Evolutionary conservation across 2,888 invertebrate species (phyloP).

Genomic region (Argyresthia goedartella): DNA sequence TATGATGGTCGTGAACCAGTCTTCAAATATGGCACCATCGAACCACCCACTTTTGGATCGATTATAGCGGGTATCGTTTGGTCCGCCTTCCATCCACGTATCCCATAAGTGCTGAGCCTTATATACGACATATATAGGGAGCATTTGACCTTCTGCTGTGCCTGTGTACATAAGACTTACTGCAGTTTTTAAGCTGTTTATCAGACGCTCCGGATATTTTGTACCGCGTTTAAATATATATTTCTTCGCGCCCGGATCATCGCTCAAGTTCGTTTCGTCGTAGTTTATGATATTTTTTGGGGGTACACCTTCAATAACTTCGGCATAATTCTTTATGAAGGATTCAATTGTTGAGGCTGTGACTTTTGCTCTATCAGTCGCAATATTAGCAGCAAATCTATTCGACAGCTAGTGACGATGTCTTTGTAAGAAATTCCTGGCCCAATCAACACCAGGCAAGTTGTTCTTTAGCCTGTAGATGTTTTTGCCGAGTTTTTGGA

Average conservation of each 20-base stretch:
- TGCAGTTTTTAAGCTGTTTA: slow-evolving; percentile 27
- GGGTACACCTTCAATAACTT: not conserved
- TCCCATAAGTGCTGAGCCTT: slow-evolving; percentile 34
- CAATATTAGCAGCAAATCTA: not conserved
- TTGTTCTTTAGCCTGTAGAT: not conserved
- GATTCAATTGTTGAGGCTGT: not conserved
- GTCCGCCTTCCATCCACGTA: slow-evolving; percentile 37
- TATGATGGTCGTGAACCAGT: slow-evolving; percentile 22
- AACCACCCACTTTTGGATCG: slow-evolving; percentile 34
- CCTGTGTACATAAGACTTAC: slow-evolving; percentile 35
- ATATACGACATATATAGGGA: slow-evolving; percentile 41
- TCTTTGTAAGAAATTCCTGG: not conserved
- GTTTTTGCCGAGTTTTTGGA: not conserved
- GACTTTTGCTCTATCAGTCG: not conserved
- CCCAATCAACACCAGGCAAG: not conserved
- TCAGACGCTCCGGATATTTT: slow-evolving; percentile 32
- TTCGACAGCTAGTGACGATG: not conserved
- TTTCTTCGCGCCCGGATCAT: slow-evolving; percentile 13
- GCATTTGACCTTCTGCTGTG: slow-evolving; percentile 26
- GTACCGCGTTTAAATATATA: slow-evolving; percentile 20
- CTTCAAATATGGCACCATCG: slow-evolving; percentile 25
- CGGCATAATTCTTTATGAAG: not conserved
- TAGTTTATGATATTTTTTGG: slow-evolving; percentile 2
- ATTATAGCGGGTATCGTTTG: slow-evolving; percentile 29
- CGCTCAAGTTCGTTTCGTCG: slow-evolving; percentile 7